Evolutionary conservation across 2,113 vertebrate species (phyloP), one percentile per base, ranked within the genome.

Genomic region (Trematocara variabile): DNA sequence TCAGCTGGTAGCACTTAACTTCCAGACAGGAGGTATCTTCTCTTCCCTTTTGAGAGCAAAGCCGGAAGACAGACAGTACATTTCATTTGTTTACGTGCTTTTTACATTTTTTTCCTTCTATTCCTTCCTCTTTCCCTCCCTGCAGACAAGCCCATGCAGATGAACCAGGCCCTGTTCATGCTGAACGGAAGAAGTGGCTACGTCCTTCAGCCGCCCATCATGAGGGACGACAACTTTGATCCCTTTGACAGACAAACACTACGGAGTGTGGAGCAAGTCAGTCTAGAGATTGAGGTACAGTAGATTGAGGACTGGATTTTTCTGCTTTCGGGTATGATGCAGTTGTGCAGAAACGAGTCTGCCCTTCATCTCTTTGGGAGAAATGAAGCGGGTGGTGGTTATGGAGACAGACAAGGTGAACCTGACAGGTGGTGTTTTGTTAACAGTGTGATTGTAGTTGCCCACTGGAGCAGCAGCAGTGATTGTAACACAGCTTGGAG

Each of bases 161-260:
- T 99, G 98, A 99, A 99, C 94, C 99, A 99, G 96, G 98, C 99
- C 28, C 95, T 99, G 80, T 99, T 99, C 95, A 97, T 98, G 97
- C 94, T 98, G 22, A 98, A 97, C 0, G 98, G 98, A 8, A 96
- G 96, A 84, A 98, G 98, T 2, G 99, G 99, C 41, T 99, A 98
- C 0, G 97, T 99, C 86, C 95, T 99, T 84, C 98, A 99, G 93
- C 98, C 99, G 0, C 11, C 95, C 84, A 97, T 97, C 94, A 99
- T 99, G 99, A 96, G 98, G 52, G 98, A 99, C 0, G 98, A 99
- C 52, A 88, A 37, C 96, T 99, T 99, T 2, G 99, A 99, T 92
- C 99, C 99, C 14, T 99, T 99, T 4, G 98, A 99, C 95, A 97
- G 97, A 87, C 95, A 96, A 86, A 98, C 98, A 0, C 91, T 99